Conservation (phyloP, 2,888 invertebrate genomes). For the Margaritifera margaritifera region DNA sequence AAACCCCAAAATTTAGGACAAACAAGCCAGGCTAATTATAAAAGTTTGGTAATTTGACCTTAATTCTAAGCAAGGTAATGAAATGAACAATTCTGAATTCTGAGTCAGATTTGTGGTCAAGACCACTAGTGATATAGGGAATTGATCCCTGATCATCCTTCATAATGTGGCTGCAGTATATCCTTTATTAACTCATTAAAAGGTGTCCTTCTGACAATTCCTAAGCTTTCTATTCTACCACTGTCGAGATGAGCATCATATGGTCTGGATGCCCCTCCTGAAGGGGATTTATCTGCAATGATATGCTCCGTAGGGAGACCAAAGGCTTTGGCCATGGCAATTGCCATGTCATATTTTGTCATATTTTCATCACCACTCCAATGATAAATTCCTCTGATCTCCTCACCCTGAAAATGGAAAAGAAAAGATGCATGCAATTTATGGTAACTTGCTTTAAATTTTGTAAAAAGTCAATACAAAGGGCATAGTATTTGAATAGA, state of each 20-base stretch:
- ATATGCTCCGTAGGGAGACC: constrained; percentile 71
- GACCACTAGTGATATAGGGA: too few species aligned
- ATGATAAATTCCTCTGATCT: constrained; percentile 74
- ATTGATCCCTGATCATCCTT: too few species aligned
- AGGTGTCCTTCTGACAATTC: constrained; percentile 68
- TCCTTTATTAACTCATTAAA: constrained; percentile 70
- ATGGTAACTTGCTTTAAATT: too few species aligned
- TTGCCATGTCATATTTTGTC: constrained; percentile 76
- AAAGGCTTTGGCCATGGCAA: constrained; percentile 73
- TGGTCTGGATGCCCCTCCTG: constrained; percentile 70
- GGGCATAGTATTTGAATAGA: too few species aligned
- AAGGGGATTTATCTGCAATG: constrained; percentile 60
- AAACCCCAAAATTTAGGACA: too few species aligned
- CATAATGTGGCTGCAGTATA: constrained; percentile 31
- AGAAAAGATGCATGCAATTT: too few species aligned
- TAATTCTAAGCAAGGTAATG: too few species aligned
- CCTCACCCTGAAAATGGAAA: constrained; percentile 55
- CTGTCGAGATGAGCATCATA: constrained; percentile 71
- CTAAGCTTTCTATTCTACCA: constrained; percentile 66
- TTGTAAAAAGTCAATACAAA: too few species aligned
- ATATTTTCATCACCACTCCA: constrained; percentile 75
- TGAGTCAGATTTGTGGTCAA: too few species aligned
- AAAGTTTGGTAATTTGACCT: too few species aligned
- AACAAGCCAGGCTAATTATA: too few species aligned
- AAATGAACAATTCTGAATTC: too few species aligned